Base-by-base conservation (phyloP, 2,113 vertebrate species). In the Bucco capensis region DNA sequence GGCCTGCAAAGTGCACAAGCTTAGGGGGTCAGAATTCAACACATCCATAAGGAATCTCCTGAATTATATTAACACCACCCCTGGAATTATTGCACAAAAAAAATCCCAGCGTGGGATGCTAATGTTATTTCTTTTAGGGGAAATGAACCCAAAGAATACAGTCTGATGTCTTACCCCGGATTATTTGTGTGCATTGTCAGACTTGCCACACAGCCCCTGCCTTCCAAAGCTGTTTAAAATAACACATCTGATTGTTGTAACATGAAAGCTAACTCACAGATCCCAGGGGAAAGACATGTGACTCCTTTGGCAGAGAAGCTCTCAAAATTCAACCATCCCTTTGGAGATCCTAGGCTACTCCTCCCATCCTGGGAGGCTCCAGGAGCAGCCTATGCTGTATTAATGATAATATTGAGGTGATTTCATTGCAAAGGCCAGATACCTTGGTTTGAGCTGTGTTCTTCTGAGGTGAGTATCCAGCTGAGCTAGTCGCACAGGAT, bases 391-490 rank as follows among this genome's bases (percentile, higher is more conserved):
- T 81, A 8, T 14, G 44, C 38, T 69, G 53, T 87, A 69, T 84
- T 92, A 88, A 95, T 88, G 90, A 91, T 33, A 82, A 15, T 75
- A 86, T 73, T 25, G 50, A 76, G 62, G 51, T 70, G 94, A 95
- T 93, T 92, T 89, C 82, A 91, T 86, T 46, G 6, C 81, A 65
- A 90, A 86, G 91, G 85, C 87, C 77, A 78, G 80, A 88, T 70
- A 50, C 76, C 95, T 95, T 93, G 86, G 95, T 97, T 79, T 44
- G 93, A 94, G 91, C 91, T 83, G 17, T 94, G 80, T 95, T 97
- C 96, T 86, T 97, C 96, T 89, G 88, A 96, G 94, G 86, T 92
- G 92, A 76, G 16, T 87, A 91, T 96, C 87, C 89, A 96, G 92
- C 88, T 95, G 64, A 90, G 76, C 35, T 66, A 16, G 88, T 80